phyloP scores from a whole-genome alignment of 2,888 invertebrate genomes.

The Agonopterix subpropinquella region DNA sequence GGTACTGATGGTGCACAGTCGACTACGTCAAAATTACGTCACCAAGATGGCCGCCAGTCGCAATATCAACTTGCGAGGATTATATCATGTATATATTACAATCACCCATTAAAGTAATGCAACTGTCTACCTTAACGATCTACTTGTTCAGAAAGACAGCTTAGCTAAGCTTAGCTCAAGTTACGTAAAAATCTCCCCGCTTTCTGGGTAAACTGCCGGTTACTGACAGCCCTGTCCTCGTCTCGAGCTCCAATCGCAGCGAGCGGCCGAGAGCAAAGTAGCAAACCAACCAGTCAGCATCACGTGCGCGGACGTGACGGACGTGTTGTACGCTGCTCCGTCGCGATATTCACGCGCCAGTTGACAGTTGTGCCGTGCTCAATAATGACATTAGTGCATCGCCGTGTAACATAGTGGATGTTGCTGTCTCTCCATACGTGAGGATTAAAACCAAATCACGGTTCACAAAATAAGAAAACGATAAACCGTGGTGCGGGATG shows the following conservation, averaged over 20 bases:
- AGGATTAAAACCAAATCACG: constrained; percentile 26
- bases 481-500: constrained; percentile 49
- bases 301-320: constrained; percentile 60
- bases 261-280: constrained; percentile 17
- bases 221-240: constrained; percentile 43
- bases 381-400: constrained; percentile 56
- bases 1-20: no score
- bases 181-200: constrained; percentile 18
- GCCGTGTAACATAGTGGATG: constrained; percentile 58
- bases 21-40: no score
- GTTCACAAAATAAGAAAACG: constrained; percentile 29
- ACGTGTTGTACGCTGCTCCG: constrained; percentile 34
- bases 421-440: constrained; percentile 43
- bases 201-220: constrained; percentile 32
- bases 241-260: constrained; percentile 33
- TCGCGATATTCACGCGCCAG: constrained; percentile 61
- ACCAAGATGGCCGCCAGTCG: no score
- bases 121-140: no score
- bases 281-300: constrained; percentile 69
- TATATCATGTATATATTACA: no score
- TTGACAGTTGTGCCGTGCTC: constrained; percentile 62
- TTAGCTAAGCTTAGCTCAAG: neutral
- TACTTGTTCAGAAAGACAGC: no score
- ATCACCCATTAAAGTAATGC: no score
- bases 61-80: no score